A percentile compares a stretch with the other conserved stretches of the same genome.
Evolutionary conservation across 2,888 invertebrate genomes (phyloP).

Genomic region (Tetragonisca angustula): DNA sequence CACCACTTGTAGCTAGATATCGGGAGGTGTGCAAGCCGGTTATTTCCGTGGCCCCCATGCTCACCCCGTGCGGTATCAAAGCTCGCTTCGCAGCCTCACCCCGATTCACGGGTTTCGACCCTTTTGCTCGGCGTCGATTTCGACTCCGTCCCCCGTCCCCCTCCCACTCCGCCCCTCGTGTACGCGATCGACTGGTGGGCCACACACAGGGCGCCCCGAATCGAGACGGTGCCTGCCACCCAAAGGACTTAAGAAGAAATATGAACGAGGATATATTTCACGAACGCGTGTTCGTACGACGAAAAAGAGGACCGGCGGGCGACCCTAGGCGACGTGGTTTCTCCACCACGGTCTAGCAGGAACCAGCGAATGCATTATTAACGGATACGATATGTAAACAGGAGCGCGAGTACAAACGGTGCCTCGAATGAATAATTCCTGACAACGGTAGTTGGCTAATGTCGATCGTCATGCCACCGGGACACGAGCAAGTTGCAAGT

Average conservation of each 20-base stretch:
- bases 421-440: slow-evolving; percentile 52
- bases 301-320: slow-evolving; percentile 4
- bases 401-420: slow-evolving; percentile 25
- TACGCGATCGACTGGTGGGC: slow-evolving; percentile 17
- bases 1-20: slow-evolving; percentile 57
- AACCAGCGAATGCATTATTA: slow-evolving; percentile 39
- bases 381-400: slow-evolving; percentile 53
- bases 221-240: slow-evolving; percentile 41
- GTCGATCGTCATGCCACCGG: neutral
- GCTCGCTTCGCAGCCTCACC: slow-evolving; percentile 44
- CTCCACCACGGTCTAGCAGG: slow-evolving; percentile 11
- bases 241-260: slow-evolving; percentile 56
- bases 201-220: slow-evolving; percentile 11
- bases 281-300: slow-evolving; percentile 30
- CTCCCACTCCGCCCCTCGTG: slow-evolving; percentile 1
- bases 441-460: neutral
- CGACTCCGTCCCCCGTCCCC: slow-evolving; percentile 9
- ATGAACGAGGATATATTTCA: slow-evolving; percentile 56
- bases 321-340: neutral
- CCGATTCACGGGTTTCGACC: slow-evolving; percentile 26
- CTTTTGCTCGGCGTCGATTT: slow-evolving; percentile 27
- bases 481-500: slow-evolving; percentile 3
- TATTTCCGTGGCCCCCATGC: slow-evolving; percentile 41
- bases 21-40: slow-evolving; percentile 51
- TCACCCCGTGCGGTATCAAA: slow-evolving; percentile 29